phyloP scores from a whole-genome alignment of 2,113 vertebrate species.

The Prietella phreatophila region DNA sequence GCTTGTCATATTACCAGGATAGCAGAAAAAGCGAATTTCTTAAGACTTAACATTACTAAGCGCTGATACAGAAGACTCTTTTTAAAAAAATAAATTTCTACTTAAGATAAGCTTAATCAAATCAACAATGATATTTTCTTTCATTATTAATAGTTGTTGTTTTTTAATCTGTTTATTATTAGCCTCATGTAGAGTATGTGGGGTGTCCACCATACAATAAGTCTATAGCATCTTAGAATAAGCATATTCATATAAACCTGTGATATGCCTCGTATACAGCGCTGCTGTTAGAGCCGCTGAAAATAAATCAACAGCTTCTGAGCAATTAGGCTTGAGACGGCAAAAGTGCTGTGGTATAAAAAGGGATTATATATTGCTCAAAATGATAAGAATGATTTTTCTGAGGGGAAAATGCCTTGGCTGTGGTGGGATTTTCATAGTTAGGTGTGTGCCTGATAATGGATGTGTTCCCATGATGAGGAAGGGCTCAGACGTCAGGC shows the following conservation, averaged over 20 bases:
- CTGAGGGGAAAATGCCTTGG: neutral
- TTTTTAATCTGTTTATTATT: neutral
- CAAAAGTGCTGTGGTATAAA: neutral
- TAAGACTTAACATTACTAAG: neutral
- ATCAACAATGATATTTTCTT: neutral
- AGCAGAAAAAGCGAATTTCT: neutral
- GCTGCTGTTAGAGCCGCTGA: neutral
- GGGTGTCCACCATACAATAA: neutral
- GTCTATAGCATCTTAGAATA: neutral
- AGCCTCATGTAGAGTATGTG: neutral
- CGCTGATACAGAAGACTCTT: neutral
- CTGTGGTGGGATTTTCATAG: neutral
- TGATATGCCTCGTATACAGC: neutral
- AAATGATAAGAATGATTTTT: neutral
- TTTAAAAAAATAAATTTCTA: neutral
- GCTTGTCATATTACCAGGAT: neutral
- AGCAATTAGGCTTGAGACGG: neutral
- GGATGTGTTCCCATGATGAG: slow-evolving; percentile 37
- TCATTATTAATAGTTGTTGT: neutral
- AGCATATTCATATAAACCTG: neutral
- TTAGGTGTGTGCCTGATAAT: slow-evolving; percentile 20
- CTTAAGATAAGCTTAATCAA: neutral
- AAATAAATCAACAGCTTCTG: neutral
- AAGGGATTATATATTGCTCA: neutral
- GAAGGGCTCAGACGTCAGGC: slow-evolving; percentile 18